Base-by-base conservation (phyloP, 2,797 vertebrate genomes). In the Oryzias dopingdopingensis region DNA sequence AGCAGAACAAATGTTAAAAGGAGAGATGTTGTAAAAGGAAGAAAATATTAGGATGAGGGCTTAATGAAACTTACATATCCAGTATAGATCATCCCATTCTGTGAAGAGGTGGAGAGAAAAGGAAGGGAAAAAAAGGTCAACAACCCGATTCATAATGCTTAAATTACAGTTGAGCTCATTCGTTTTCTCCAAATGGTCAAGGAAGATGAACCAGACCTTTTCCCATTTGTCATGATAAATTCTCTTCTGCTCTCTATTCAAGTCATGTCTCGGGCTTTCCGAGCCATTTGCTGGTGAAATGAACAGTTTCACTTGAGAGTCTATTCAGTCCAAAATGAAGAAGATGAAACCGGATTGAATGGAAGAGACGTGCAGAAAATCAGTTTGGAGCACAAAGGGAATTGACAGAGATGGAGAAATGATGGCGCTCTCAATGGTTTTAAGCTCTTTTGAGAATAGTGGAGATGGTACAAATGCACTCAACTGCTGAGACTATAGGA, bases 51-150 rank as follows among this genome's bases (percentile, higher is more conserved):
- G 26, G 4, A n/a, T 47, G 20, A 42, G 16, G 6, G 50, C 14
- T 49, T 42, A 2, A 56, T 59, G n/a, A 56, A 42, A 72, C 94
- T 94, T 90, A 93, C 93, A 87, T 94, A 95, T 91, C 90, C 93
- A 88, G 92, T 92, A 90, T 93, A 95, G 89, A 92, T 91, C 85
- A 93, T 92, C 91, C 93, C 93, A 86, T 93, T 94, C 93, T 94
- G 88, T 59, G 48, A 62, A 65, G 59, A 55, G 74, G 65, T 57
- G 52, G 22, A 74, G 32, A 64, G 43, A 53, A 13, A 56, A 80
- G 52, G 67, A 60, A 37, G 72, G 29, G 58, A 23, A 71, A 74
- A 60, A 52, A 49, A 17, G 4, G 40, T 62, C 17, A 18, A 17
- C 7, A 69, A 61, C 32, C 29, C 22, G 49, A 14, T 23, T 57